Evolutionary conservation across 2,888 invertebrate species (phyloP), one percentile per base, ranked within the genome.

Genomic region (Boloria selene): DNA sequence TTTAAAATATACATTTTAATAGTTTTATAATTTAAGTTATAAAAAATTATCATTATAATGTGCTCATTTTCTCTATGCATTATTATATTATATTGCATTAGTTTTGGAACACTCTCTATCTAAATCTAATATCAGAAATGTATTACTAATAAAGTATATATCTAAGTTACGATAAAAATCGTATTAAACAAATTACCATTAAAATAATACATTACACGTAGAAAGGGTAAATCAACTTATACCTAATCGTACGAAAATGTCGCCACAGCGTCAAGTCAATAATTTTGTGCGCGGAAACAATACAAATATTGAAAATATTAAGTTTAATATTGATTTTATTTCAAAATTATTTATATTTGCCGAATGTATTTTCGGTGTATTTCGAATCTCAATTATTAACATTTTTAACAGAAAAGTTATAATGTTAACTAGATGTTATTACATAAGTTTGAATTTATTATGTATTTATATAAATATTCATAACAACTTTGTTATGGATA

Each of bases 231-330:
- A 7, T 38, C 7, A 38, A 38, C 31, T 38, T 38, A 10, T 38
- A 38, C 31, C 10, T 31, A 5, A 4, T 31, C 10, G 18, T 13
- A 17, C 13, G 22, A 50, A 6, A 17, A 53, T 53, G 53, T 26
- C 31, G n/a, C 31, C n/a, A 26, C 16, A 14, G 38, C n/a, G 53
- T 53, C 53, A 53, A 31, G 13, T 53, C 13, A 53, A 53, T 53
- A 53, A 38, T 38, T 38, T 53, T 38, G 4, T 38, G 13, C n/a
- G 10, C 2, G n/a, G 10, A 6, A 38, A 22, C 3, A 52, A 14
- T 18, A 52, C 13, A 52, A 26, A 18, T 14, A 26, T 18, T 13
- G 17, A 51, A 18, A 51, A 13, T 17, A 51, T 13, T 14, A 18
- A 13, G 3, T 18, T 22, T 13, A 22, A 51, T 13, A 51, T 51